phyloP scores from a whole-genome alignment of 1,140 invertebrate species.

The Plectrocnemia conspersa region DNA sequence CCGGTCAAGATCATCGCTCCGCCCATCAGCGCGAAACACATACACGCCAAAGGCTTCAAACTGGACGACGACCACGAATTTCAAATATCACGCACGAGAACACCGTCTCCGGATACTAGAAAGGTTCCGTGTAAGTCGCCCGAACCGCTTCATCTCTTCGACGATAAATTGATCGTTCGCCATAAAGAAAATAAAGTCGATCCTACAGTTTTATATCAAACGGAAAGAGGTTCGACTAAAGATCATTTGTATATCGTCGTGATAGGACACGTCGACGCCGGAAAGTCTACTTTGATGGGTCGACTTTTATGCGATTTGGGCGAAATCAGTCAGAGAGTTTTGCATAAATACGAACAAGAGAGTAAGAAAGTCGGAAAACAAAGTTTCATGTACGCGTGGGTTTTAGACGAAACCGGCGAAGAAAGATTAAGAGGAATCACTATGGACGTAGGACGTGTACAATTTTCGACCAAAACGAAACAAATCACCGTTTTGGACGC shows the following conservation, averaged over 20 bases:
- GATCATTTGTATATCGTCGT: constrained; percentile 91
- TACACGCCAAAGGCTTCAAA: constrained; percentile 49
- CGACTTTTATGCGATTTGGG: constrained; percentile 87
- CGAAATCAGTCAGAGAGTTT: constrained; percentile 81
- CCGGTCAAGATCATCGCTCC: constrained; percentile 24
- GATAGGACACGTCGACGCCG: constrained; percentile 98
- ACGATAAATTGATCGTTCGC: constrained; percentile 42
- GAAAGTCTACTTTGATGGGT: constrained; percentile 97
- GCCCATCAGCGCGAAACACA: constrained; percentile 40
- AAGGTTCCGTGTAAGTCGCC: constrained; percentile 45
- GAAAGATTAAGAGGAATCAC: constrained; percentile 87
- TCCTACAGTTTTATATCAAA: constrained; percentile 59
- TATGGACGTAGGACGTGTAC: constrained; percentile 93
- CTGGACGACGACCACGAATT: constrained; percentile 40
- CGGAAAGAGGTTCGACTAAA: constrained; percentile 71
- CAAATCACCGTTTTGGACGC: constrained; percentile 88
- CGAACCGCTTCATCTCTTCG: constrained; percentile 37
- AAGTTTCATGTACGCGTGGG: constrained; percentile 98
- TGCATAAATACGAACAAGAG: constrained; percentile 98
- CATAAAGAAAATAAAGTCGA: constrained; percentile 55
- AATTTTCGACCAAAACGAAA: constrained; percentile 89
- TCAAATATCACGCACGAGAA: constrained; percentile 56
- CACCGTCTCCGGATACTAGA: constrained; percentile 58
- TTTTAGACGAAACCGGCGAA: constrained; percentile 98
- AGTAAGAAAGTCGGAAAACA: constrained; percentile 97